Evolutionary conservation across 2,888 invertebrate genomes (phyloP), one percentile per base, ranked within the genome.

Genomic region (Stenurella melanura): DNA sequence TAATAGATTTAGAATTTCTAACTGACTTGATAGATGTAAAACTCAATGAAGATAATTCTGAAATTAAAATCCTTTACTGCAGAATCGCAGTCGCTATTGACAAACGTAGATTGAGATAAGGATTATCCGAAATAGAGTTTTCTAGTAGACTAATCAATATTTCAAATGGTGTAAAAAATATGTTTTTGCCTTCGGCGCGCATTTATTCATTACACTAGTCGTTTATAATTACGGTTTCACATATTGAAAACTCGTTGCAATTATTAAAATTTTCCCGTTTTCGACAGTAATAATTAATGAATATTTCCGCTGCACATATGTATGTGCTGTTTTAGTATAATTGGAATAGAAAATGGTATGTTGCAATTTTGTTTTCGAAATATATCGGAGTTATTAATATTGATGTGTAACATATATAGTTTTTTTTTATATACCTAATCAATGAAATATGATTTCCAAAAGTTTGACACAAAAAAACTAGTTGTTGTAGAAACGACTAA

Each of bases 11-110:
- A 38, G 12, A 38, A 42, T 67, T 21, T 21, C 67, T 42, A 63
- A 26, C 15, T 34, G 61, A n/a, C 61, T 38, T 17, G 9, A 64
- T 67, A 19, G 54, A 50, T 1, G 42, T 50, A 50, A 50, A 67
- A 67, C 18, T 19, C 54, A 54, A 67, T 54, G 42, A 42, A 38
- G 15, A n/a, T 17, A 54, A 54, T n/a, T 1, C 54, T 17, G 17
- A 64, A 34, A 38, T 64, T 38, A 50, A 66, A 66, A 12, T 21
- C 50, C 12, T 66, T 66, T 66, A 66, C 17, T 42, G 42, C 42
- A 15, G 15, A 15, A 34, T 12, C 21, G 21, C 19, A 50, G 1
- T n/a, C 50, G 12, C 12, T 18, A 15, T 42, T 66, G 21, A 50
- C 15, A 18, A 17, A 18, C 42, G 10, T 42, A n/a, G n/a, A 63